Conservation (phyloP, 2,113 vertebrate species). For the Tupaia tana region DNA sequence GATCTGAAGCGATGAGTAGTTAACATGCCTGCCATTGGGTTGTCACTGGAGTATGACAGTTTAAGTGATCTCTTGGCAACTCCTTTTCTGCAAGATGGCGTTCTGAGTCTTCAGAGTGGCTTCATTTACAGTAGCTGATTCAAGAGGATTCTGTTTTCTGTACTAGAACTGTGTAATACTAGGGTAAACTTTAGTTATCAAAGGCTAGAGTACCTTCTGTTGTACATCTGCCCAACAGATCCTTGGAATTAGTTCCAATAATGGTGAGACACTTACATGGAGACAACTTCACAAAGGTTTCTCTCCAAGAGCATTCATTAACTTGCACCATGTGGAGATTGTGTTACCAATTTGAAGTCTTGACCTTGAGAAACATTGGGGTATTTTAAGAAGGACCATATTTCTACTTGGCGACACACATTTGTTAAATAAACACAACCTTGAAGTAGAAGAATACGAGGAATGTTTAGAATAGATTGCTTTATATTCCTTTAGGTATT, state of each 20-base stretch:
- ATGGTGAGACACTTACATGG: not conserved
- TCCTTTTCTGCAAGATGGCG: not conserved
- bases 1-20: not conserved
- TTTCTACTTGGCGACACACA: not conserved
- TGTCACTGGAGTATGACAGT: not conserved
- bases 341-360: not conserved
- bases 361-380: not conserved
- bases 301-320: not conserved
- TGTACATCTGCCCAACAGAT: not conserved
- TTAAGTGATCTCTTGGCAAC: not conserved
- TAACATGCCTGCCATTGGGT: too few relatives aligned
- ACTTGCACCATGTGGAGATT: not conserved
- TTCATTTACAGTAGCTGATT: not conserved
- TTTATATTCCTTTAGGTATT: not conserved
- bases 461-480: not conserved
- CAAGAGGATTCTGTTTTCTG: not conserved
- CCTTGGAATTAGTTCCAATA: not conserved
- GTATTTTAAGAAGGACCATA: not conserved
- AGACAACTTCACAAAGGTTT: not conserved
- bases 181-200: not conserved
- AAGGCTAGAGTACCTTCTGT: not conserved
- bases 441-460: conserved; percentile 18
- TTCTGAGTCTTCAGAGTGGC: not conserved
- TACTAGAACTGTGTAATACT: not conserved
- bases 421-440: not conserved